Base-by-base conservation (phyloP, 2,888 invertebrate species). In the Leptinotarsa haldemani region DNA sequence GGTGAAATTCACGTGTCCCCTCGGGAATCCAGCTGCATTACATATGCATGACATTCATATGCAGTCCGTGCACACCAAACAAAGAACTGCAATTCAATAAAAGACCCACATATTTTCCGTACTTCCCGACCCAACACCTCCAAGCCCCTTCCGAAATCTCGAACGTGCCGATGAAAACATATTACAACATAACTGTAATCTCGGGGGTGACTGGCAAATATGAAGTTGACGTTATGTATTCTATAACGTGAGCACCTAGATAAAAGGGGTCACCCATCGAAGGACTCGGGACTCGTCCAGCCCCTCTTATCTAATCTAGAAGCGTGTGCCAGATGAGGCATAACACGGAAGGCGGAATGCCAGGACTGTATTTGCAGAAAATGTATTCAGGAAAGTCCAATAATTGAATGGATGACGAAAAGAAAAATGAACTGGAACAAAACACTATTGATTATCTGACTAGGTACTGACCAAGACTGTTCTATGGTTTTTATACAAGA, bases 311-410 rank as follows among this genome's bases (percentile, higher is more conserved):
- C 69, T 65, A 50, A 61, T 61, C 69, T 65, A 46, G 69, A 69
- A 73, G 61, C 69, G 65, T 73, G 69, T 73, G 73, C 73, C 73
- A 73, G 73, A 73, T 73, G 73, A 73, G 73, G 69, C 73, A 56
- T 73, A 65, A 69, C 69, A 65, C 40, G 18, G 46, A 56, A 56
- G 22, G 66, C 46, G 48, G 18, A 20, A 63, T 48, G 50, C 50
- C 63, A 64, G 64, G 69, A 58, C 61, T 30, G 65, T 47, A 65
- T 65, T 20, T 4, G 22, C 20, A 22, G 13, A 22, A 56, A 22
- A 20, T 18, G 18, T 50, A 40, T 40, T 40, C 9, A 9, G 30
- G 30, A 40, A 40, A 9, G 30, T 40, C 30, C 30, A 40, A 40
- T 9, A 40, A 40, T 40, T 40, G 30, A 2, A 40, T 30, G 30